These are phyloP conservation scores for Pseudochromis fuscus DNA, from an alignment of 2,797 vertebrate species.

Conservation along the genomic window DNA sequence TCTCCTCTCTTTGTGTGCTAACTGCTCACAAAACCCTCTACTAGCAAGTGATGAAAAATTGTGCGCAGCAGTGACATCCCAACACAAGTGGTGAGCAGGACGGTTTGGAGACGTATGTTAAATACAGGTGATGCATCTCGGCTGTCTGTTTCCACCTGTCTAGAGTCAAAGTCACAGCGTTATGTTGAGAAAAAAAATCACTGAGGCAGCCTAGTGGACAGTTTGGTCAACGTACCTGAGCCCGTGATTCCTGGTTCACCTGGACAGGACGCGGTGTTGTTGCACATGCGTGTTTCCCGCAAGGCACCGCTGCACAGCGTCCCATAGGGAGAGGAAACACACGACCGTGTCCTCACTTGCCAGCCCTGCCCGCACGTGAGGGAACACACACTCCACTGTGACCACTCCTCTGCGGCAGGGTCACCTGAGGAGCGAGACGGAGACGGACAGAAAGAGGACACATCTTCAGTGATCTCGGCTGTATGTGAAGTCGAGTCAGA, in stretches of 20 bases:
- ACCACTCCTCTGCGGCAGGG: constrained; percentile 97
- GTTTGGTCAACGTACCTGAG: constrained; percentile 77
- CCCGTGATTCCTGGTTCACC: constrained; percentile 86
- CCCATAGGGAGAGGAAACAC: constrained; percentile 96
- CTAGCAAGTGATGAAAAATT: no score
- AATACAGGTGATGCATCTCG: no score
- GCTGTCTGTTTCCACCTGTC: no score
- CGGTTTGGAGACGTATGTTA: no score
- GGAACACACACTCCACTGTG: constrained; percentile 98
- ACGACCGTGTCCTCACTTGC: constrained; percentile 97
- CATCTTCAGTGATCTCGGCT: neutral
- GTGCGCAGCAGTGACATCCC: no score
- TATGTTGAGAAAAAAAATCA: neutral
- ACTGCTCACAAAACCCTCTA: no score
- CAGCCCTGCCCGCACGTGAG: constrained; percentile 97
- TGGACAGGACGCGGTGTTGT: constrained; percentile 96
- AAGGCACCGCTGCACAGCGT: constrained; percentile 97
- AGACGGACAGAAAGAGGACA: constrained; percentile 5
- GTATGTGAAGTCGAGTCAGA: no score
- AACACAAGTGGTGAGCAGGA: no score
- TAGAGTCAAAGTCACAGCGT: no score
- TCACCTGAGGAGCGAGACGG: constrained; percentile 85
- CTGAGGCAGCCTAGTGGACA: neutral
- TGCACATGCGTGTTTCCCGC: constrained; percentile 95
- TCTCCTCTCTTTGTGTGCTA: no score